These are phyloP conservation scores for Drosophila melanogaster DNA, from an alignment of 1,140 invertebrate species.

Conservation along the genomic window DNA sequence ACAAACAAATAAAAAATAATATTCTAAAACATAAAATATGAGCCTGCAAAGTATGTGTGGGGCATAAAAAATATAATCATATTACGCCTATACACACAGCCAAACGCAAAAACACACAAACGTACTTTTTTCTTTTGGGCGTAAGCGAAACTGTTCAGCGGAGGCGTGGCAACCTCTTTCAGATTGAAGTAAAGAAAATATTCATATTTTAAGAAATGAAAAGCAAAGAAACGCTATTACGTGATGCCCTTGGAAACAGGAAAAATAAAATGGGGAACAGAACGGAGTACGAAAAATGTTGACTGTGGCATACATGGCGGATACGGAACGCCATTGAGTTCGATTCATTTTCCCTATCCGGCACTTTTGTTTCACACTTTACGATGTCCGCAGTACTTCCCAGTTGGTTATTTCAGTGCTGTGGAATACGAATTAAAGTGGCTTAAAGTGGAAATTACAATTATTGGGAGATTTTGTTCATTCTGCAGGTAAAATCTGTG, in stretches of 20 bases:
- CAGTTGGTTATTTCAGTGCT: conserved; percentile 33
- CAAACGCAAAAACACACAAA: conserved; percentile 8
- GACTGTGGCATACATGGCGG: conserved; percentile 40
- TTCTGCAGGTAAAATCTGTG: conserved; percentile 23
- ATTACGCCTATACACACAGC: conserved; percentile 61
- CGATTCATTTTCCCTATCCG: conserved; percentile 5
- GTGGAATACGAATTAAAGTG: conserved; percentile 26
- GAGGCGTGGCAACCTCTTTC: conserved; percentile 13
- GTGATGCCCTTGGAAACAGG: conserved; percentile 52
- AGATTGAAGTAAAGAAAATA: conserved; percentile 57
- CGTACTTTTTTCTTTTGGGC: conserved; percentile 9
- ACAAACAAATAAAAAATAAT: conserved; percentile 80
- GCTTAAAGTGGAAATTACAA: conserved; percentile 34
- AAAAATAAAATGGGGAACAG: background rate
- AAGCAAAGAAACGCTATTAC: conserved; percentile 74
- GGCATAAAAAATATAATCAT: conserved; percentile 74
- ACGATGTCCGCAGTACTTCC: conserved; percentile 70
- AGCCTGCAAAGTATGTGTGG: conserved; percentile 57
- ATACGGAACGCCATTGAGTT: conserved; percentile 56
- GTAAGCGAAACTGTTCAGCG: conserved; percentile 15
- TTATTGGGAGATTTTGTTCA: conserved; percentile 38
- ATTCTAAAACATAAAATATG: conserved; percentile 75
- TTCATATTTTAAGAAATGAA: conserved; percentile 76
- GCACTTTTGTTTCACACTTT: conserved; percentile 54
- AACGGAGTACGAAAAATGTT: conserved; percentile 41